Evolutionary conservation across 2,888 invertebrate species (phyloP).

Genomic region (Julus scanicus): DNA sequence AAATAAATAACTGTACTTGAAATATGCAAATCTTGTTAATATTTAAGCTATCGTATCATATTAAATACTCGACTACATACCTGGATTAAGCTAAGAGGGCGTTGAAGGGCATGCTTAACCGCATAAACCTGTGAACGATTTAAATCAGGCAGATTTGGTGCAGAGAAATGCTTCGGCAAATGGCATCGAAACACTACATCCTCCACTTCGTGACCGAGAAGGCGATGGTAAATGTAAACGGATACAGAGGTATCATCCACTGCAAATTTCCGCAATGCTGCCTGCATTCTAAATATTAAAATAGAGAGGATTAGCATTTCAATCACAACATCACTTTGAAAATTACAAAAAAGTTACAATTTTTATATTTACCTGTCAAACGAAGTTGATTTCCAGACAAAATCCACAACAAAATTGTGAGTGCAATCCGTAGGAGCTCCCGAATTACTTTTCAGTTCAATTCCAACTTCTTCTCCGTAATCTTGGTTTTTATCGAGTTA

Average conservation of each 20-base stretch:
- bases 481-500: slow-evolving; percentile 66
- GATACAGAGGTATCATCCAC: slow-evolving; percentile 97
- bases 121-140: slow-evolving; percentile 99
- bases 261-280: slow-evolving; percentile 93
- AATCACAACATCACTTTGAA: neutral
- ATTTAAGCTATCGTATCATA: too few species aligned
- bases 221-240: slow-evolving; percentile 95
- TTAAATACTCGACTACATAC: neutral
- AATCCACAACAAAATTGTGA: slow-evolving; percentile 97
- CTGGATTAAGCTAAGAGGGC: slow-evolving; percentile 95
- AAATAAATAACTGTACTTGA: neutral
- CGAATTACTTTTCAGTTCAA: slow-evolving; percentile 91
- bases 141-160: slow-evolving; percentile 95
- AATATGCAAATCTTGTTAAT: too few species aligned
- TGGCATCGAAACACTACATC: slow-evolving; percentile 91
- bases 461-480: slow-evolving; percentile 97
- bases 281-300: slow-evolving; percentile 80
- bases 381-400: slow-evolving; percentile 99
- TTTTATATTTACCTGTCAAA: slow-evolving; percentile 81
- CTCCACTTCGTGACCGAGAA: slow-evolving; percentile 94
- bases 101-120: slow-evolving; percentile 96
- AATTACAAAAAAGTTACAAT: neutral
- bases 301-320: neutral
- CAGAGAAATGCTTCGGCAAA: slow-evolving; percentile 95
- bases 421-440: slow-evolving; percentile 94